These are phyloP conservation scores for Heliothis subflexa DNA, from an alignment of 1,140 invertebrate genomes.

Conservation along the genomic window DNA sequence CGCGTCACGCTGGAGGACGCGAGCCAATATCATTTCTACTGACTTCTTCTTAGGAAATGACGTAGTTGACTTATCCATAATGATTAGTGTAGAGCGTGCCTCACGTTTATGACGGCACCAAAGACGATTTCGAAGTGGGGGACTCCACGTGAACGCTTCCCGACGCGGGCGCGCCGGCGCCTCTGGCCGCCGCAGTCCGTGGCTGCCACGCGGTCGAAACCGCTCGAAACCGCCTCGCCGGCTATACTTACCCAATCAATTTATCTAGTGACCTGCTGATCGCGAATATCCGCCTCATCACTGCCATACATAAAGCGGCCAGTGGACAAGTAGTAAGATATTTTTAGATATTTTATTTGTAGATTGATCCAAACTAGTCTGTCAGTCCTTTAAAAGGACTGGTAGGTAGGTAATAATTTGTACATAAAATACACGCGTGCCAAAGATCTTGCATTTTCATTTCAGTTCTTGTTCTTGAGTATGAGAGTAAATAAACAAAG, in stretches of 20 bases:
- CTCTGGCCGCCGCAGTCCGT: slow-evolving; percentile 59
- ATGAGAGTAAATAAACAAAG: slow-evolving; percentile 25
- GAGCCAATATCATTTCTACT: slow-evolving; percentile 91
- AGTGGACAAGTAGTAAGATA: slow-evolving; percentile 73
- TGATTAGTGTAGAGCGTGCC: slow-evolving; percentile 84
- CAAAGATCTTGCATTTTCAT: slow-evolving; percentile 52
- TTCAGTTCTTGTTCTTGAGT: not conserved
- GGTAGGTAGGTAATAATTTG: slow-evolving; percentile 46
- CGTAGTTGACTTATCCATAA: slow-evolving; percentile 90
- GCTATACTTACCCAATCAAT: slow-evolving; percentile 58
- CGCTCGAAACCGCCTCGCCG: slow-evolving; percentile 54
- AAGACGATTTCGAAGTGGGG: slow-evolving; percentile 61
- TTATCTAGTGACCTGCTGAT: slow-evolving; percentile 60
- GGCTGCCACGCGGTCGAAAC: slow-evolving; percentile 62
- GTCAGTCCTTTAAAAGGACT: slow-evolving; percentile 54
- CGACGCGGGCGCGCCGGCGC: slow-evolving; percentile 29
- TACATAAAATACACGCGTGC: slow-evolving; percentile 57
- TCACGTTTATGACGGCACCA: slow-evolving; percentile 75
- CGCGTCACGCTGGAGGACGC: slow-evolving; percentile 87
- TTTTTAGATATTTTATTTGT: slow-evolving; percentile 68
- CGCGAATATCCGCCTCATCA: slow-evolving; percentile 57
- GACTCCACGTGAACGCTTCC: slow-evolving; percentile 59
- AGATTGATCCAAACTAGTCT: slow-evolving; percentile 71
- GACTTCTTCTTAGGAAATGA: slow-evolving; percentile 94
- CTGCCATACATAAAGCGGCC: slow-evolving; percentile 60